Percentiles rank a stretch among this genome's conserved stretches.
Conservation (phyloP, 2,797 vertebrate species). For the Fringilla coelebs region DNA sequence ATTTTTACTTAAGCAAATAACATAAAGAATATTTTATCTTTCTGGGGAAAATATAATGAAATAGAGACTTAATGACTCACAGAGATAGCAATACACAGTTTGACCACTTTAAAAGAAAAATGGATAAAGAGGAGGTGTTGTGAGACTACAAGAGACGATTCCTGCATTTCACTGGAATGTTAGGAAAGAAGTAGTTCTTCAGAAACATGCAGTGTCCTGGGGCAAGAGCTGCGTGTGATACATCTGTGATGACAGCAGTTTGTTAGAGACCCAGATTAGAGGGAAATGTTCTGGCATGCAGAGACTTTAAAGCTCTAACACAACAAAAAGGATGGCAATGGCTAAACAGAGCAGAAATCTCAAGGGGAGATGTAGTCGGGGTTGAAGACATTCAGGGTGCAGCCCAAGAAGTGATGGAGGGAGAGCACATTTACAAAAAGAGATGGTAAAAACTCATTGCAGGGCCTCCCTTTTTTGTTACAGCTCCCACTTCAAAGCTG, state of each 20-base stretch:
- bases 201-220: slow-evolving; percentile 54
- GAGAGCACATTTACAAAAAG: neutral
- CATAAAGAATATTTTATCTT: neutral
- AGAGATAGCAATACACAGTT: neutral
- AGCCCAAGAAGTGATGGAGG: neutral
- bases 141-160: slow-evolving; percentile 1
- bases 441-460: neutral
- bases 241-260: slow-evolving; percentile 68
- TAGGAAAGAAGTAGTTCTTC: slow-evolving; percentile 54
- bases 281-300: slow-evolving; percentile 70
- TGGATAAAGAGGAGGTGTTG: neutral
- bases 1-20: neutral
- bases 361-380: neutral
- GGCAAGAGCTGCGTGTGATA: slow-evolving; percentile 66
- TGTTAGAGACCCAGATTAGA: slow-evolving; percentile 50
- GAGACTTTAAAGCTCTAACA: slow-evolving; percentile 52
- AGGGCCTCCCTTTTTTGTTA: neutral
- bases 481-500: neutral
- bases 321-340: neutral
- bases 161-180: slow-evolving; percentile 1
- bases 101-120: neutral
- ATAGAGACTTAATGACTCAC: neutral
- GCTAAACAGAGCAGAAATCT: neutral
- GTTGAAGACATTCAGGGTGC: neutral
- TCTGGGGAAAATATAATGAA: neutral